Conservation (phyloP, 2,888 invertebrate species). For the Noctua janthe region DNA sequence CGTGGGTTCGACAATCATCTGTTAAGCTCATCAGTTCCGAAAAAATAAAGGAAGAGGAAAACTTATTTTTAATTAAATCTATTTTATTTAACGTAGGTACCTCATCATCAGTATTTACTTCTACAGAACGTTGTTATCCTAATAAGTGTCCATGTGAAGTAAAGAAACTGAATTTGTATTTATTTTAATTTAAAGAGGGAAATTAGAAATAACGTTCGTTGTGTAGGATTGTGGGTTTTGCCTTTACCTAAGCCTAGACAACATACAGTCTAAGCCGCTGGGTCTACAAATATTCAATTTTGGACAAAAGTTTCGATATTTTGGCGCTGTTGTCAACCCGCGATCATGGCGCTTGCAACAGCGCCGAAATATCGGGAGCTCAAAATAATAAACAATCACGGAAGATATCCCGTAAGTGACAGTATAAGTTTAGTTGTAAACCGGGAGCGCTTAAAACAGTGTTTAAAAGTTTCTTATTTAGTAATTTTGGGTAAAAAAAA, state of each 20-base stretch:
- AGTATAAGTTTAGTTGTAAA: too few relatives aligned
- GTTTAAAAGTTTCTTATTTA: not conserved
- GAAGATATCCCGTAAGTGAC: too few relatives aligned
- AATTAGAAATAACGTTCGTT: not conserved
- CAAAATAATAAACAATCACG: too few relatives aligned
- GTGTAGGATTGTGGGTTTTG: not conserved
- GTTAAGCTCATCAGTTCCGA: not conserved
- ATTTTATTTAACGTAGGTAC: not conserved
- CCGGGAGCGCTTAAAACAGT: too few relatives aligned
- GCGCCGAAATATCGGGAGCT: too few relatives aligned
- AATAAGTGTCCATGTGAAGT: not conserved
- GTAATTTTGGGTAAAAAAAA: not conserved
- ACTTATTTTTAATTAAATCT: not conserved
- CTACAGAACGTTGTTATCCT: not conserved
- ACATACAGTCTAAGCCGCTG: not conserved
- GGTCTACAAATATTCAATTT: not conserved
- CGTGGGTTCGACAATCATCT: conserved; percentile 22
- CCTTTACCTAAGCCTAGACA: not conserved
- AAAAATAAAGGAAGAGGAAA: not conserved
- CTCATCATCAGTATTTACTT: not conserved
- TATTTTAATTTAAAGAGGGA: not conserved
- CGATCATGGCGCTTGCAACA: too few relatives aligned
- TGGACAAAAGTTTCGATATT: not conserved
- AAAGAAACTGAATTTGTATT: not conserved
- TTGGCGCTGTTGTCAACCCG: too few relatives aligned